A percentile compares a stretch with the other conserved stretches of the same genome.
phyloP scores from a whole-genome alignment of 2,797 vertebrate species.

The Sciurus carolinensis region DNA sequence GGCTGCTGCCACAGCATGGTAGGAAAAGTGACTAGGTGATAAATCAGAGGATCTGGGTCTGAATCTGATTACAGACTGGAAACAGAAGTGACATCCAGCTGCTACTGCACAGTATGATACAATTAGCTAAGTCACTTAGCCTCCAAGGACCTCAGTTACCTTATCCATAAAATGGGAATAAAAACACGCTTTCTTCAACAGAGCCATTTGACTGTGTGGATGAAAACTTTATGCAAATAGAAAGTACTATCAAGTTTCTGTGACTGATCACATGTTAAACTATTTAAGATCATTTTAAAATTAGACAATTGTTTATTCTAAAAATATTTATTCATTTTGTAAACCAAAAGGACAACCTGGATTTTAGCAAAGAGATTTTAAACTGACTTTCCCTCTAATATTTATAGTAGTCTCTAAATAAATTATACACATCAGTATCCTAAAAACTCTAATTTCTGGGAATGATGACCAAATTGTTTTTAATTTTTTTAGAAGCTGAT shows the following conservation, averaged over 20 bases:
- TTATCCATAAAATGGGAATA: neutral
- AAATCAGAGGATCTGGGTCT: slow-evolving; percentile 33
- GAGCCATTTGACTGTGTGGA: neutral
- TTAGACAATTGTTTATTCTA: neutral
- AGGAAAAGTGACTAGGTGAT: neutral
- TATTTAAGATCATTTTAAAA: slow-evolving; percentile 12
- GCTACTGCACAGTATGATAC: neutral
- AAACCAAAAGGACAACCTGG: neutral
- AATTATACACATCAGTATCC: neutral
- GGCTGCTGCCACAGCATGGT: neutral
- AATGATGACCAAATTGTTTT: neutral
- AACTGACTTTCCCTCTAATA: neutral
- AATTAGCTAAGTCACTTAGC: neutral
- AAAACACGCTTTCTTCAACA: neutral
- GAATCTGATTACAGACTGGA: slow-evolving; percentile 35
- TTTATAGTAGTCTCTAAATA: neutral
- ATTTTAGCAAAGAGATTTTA: slow-evolving; percentile 39
- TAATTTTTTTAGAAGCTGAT: too few relatives aligned
- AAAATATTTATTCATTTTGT: neutral
- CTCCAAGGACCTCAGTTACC: neutral
- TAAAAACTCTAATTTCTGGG: neutral
- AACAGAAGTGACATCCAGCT: neutral
- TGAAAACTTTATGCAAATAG: neutral
- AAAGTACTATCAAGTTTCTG: slow-evolving; percentile 8
- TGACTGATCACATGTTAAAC: neutral